Evolutionary conservation across 2,113 vertebrate genomes (phyloP).

Genomic region (Sakesphorus luctuosus): DNA sequence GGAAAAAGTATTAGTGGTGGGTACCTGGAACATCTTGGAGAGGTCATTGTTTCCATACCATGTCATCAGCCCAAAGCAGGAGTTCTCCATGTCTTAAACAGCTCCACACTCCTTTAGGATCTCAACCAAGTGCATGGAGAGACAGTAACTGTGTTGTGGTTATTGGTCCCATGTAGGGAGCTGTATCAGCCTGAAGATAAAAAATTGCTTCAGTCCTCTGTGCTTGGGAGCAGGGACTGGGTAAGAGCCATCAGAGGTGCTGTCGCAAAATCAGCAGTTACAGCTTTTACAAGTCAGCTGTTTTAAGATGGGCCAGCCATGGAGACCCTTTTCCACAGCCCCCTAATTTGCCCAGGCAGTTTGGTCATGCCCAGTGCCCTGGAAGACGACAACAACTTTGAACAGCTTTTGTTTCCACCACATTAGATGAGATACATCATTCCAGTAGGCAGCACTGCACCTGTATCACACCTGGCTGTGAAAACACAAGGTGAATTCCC

Average conservation of each 20-base stretch:
- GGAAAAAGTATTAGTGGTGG: background rate
- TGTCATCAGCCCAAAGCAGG: background rate
- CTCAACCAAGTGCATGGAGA: background rate
- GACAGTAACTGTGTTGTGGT: background rate
- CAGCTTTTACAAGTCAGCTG: background rate
- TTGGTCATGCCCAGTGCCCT: background rate
- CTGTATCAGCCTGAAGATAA: background rate
- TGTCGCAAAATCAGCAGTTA: background rate
- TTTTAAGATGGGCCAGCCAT: background rate
- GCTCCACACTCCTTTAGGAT: background rate
- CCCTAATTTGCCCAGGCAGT: background rate
- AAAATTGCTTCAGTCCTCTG: background rate
- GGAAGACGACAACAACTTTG: background rate
- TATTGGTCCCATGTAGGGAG: background rate
- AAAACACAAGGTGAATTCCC: background rate
- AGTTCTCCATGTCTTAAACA: background rate
- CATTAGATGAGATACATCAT: background rate
- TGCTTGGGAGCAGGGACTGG: background rate
- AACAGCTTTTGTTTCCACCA: background rate
- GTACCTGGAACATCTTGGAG: background rate
- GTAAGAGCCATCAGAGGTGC: background rate
- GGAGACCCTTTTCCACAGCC: background rate
- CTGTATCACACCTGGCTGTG: background rate
- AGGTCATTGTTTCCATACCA: rapidly evolving
- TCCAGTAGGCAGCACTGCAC: background rate